Percentiles rank a stretch among this genome's conserved stretches.
These are phyloP conservation scores for Phengaris alcon DNA, from an alignment of 2,888 invertebrate species.

Conservation along the genomic window DNA sequence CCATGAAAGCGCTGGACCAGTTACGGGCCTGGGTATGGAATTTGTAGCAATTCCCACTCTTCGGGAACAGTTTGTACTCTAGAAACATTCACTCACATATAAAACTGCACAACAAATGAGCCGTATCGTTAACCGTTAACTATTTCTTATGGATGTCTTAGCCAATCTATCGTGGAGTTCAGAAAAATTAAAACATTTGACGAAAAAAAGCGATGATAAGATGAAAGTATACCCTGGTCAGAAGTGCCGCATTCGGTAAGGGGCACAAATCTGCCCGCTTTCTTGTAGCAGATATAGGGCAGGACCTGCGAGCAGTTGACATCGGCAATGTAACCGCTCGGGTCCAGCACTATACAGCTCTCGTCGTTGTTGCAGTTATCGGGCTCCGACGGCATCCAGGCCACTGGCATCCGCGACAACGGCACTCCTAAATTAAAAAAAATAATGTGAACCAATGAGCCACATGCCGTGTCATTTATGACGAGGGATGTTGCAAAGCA, in stretches of 20 bases:
- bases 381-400: not conserved
- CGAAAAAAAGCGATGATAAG: no score
- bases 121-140: no score
- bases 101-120: not conserved
- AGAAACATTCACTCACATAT: not conserved
- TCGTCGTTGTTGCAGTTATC: constrained; percentile 8
- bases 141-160: no score
- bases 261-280: not conserved
- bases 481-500: no score
- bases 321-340: not conserved
- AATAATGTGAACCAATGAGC: no score
- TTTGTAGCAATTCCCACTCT: constrained; percentile 22
- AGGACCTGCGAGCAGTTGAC: not conserved
- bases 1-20: not conserved
- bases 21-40: not conserved
- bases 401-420: constrained; percentile 13
- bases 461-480: no score
- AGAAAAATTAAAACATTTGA: no score
- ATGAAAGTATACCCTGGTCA: not conserved
- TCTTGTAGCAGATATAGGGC: constrained; percentile 28
- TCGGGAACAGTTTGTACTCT: constrained; percentile 11
- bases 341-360: constrained; percentile 19
- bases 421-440: constrained; percentile 3
- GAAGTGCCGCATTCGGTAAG: constrained; percentile 9
- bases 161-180: no score